Base-by-base conservation (phyloP, 1,140 invertebrate genomes). In the Rhagoletis pomonella region DNA sequence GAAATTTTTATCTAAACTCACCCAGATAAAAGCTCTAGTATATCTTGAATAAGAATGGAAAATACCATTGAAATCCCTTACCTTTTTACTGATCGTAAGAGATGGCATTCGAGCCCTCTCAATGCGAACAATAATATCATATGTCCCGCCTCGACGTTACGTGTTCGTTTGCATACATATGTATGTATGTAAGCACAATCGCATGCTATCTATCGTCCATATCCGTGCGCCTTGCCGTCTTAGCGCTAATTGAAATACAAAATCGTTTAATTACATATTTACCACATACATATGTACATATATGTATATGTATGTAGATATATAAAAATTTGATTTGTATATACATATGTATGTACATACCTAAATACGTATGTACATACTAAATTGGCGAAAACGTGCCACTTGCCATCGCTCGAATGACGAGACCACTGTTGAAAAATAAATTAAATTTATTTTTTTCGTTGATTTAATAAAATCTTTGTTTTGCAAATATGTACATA, bases 401-500 rank as follows among this genome's bases (percentile, higher is more conserved):
- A 29, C 73, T 12, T 17, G 44, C 47, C 73, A 81, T 81, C 19
- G 73, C 14, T 55, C 47, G 73, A 77, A 73, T 73, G 67, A 42
- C 67, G 67, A 14, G 12, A 73, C 39, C 39, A 4, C 39, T 29
- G 29, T 29, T 29, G 29, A 29, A 29, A 29, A 19, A 9, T n/a
- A n/a, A n/a, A n/a, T n/a, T n/a, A n/a, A n/a, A n/a, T n/a, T n/a
- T n/a, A n/a, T n/a, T n/a, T n/a, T n/a, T n/a, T 81, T 81, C 9
- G 47, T n/a, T n/a, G 17, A 81, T 10, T 55, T 55, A 55, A 50
- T 55, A 7, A 81, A 81, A 19, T 44, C 50, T 81, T 81, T 81
- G 73, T 58, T 81, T 9, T 55, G n/a, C 73, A 81, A 81, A 81
- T 81, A n/a, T n/a, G n/a, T n/a, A 55, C 73, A 81, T 55, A 81